Base-by-base conservation (phyloP, 2,888 invertebrate species). In the Protonemura montana region DNA sequence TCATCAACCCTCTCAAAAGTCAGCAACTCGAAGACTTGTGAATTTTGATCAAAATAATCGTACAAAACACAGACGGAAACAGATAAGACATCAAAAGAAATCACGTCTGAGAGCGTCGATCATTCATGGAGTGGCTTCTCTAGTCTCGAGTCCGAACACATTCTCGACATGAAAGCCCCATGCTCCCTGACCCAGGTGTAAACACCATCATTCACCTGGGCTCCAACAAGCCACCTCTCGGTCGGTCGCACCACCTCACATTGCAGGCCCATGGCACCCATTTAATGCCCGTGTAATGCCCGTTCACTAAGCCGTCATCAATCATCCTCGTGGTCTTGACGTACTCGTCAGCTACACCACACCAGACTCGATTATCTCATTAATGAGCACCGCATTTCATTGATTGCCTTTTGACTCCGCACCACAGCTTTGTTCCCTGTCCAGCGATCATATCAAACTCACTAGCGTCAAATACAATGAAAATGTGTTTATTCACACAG, bases 121-220 rank as follows among this genome's bases (percentile, higher is more conserved):
- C 21, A 21, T 59, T 59, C 59, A 59, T 13, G 2, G 59, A 59
- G 59, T 59, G 59, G 21, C 59, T 59, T 13, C 59, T 59, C 21
- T 10, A 59, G 35, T 35, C 35, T 35, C 59, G 7, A 41, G 41
- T 41, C 41, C 13, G 41, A 59, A 59, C 59, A 59, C 59, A 59
- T 59, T 35, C 35, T 35, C 59, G 59, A 59, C 59, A 21, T 59
- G 59, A 21, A 59, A 59, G 59, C 59, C 59, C 59, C 59, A 59
- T 59, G 59, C 59, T 59, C 59, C 59, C 59, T 59, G 59, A 59
- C 59, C 59, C 59, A 59, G 59, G 59, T 59, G 59, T 59, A 59
- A 59, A 59, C 59, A 59, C 59, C 59, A 59, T 59, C 59, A 59
- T 59, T 59, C 59, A 59, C 13, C 13, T 3, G 35, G 35, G 35